Base-by-base conservation (phyloP, 2,888 invertebrate species). In the Meganola albula region DNA sequence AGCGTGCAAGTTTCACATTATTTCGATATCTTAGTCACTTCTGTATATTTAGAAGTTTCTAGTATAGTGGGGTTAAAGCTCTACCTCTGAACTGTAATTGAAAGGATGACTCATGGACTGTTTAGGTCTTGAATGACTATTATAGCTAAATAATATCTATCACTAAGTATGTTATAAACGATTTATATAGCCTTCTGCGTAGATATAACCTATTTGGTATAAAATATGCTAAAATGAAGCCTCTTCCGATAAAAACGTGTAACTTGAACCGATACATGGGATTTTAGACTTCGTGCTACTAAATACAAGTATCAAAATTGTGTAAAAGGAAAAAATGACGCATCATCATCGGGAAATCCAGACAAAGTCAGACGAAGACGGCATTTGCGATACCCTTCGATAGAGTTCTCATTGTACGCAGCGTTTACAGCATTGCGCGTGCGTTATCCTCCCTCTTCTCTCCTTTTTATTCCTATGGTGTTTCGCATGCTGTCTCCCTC, bases 341-440 rank as follows among this genome's bases (percentile, higher is more conserved):
- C 73, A 74, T 76, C 78, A 74, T 75, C 74, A 78, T 71, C 56
- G 83, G 80, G 66, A 80, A 82, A 77, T 71, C 79, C 82, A 75
- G 77, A 77, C 77, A 74, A 77, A 74, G 80, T 68, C 58, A 75
- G 80, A 74, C 76, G 75, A 71, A 77, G 77, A 77, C 75, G 70
- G 74, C 66, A 68, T 73, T 76, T 66, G 75, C 70, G 68, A 73
- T 73, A 70, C 69, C 71, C 67, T 71, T 66, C 75, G 68, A 69
- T 74, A 69, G 63, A 67, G 70, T 73, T 65, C 70, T 74, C 69
- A 67, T 69, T 71, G 71, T 71, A 60, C 71, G 67, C 69, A 74
- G 75, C 75, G 75, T 74, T 72, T 72, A 61, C 67, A 57, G 63
- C 63, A 74, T 49, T 70, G 76, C 84, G 84, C 84, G 66, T 78